These are phyloP conservation scores for Thyatira batis DNA, from an alignment of 2,888 invertebrate genomes.

Conservation along the genomic window DNA sequence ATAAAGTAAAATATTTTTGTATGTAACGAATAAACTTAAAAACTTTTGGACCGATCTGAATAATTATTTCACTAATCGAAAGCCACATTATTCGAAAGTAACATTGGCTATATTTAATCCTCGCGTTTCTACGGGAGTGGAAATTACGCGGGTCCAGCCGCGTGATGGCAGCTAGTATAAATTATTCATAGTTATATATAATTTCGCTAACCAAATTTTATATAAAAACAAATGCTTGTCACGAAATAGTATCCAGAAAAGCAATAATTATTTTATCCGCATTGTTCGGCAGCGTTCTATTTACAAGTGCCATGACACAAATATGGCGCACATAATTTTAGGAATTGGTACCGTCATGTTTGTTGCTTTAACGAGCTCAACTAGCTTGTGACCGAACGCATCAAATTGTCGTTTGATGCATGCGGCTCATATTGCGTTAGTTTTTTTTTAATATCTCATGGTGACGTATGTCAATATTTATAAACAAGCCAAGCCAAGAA, in stretches of 20 bases:
- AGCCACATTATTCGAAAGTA: too few relatives aligned
- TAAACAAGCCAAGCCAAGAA: neutral
- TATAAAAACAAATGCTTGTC: neutral
- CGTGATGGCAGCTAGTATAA: too few relatives aligned
- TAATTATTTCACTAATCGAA: too few relatives aligned
- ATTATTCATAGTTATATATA: too few relatives aligned
- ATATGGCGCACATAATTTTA: slow-evolving; percentile 69
- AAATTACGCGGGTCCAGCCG: too few relatives aligned
- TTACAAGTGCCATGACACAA: slow-evolving; percentile 65
- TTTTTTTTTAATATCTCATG: slow-evolving; percentile 53
- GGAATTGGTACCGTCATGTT: slow-evolving; percentile 68
- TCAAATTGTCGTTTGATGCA: slow-evolving; percentile 62
- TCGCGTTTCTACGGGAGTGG: too few relatives aligned
- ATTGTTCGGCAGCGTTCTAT: slow-evolving; percentile 35
- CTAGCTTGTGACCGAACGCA: slow-evolving; percentile 66
- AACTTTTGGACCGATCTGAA: too few relatives aligned
- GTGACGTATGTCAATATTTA: slow-evolving; percentile 17
- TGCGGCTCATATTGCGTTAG: slow-evolving; percentile 53
- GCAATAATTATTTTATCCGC: neutral
- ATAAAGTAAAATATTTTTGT: too few relatives aligned
- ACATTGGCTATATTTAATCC: too few relatives aligned
- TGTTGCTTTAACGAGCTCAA: slow-evolving; percentile 72
- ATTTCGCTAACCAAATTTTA: too few relatives aligned
- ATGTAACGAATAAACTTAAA: too few relatives aligned
- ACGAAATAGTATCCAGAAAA: neutral